Percentiles rank a stretch among this genome's conserved stretches.
Conservation (phyloP, 2,888 invertebrate species). For the Drosophila acutilabella region DNA sequence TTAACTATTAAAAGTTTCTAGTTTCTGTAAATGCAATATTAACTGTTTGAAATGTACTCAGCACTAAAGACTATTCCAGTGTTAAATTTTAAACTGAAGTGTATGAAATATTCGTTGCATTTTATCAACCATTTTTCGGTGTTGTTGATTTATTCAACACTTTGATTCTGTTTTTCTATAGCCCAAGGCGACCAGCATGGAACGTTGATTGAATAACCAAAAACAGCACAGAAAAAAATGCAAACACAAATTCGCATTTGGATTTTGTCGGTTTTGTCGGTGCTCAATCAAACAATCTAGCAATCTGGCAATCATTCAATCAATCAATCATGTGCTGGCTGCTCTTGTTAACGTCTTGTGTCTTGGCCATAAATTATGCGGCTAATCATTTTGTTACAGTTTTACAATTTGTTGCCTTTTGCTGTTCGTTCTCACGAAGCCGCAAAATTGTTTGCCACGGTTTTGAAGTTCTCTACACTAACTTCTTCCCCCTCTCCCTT, state of each 20-base stretch:
- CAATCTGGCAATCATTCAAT: slow-evolving; percentile 58
- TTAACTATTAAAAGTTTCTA: neutral
- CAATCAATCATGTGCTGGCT: slow-evolving; percentile 44
- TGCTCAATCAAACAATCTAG: slow-evolving; percentile 39
- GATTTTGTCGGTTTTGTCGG: slow-evolving; percentile 4
- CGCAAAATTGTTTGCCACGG: slow-evolving; percentile 61
- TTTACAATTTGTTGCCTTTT: slow-evolving; percentile 53
- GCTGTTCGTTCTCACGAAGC: slow-evolving; percentile 68
- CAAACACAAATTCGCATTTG: slow-evolving; percentile 58
- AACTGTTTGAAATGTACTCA: too few species aligned
- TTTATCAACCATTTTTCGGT: neutral
- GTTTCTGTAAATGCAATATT: neutral
- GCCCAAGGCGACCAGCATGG: slow-evolving; percentile 46
- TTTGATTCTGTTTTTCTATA: neutral
- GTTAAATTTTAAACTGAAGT: neutral
- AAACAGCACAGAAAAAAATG: neutral
- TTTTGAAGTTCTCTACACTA: slow-evolving; percentile 18
- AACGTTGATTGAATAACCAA: slow-evolving; percentile 56
- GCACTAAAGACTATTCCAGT: too few species aligned
- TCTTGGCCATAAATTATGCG: slow-evolving; percentile 70
- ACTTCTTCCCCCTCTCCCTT: neutral
- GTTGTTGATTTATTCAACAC: neutral
- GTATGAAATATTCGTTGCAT: neutral
- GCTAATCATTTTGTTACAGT: slow-evolving; percentile 78
- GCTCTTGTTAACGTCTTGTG: slow-evolving; percentile 48